Base-by-base conservation (phyloP, 2,888 invertebrate genomes). In the Alitta virens region DNA sequence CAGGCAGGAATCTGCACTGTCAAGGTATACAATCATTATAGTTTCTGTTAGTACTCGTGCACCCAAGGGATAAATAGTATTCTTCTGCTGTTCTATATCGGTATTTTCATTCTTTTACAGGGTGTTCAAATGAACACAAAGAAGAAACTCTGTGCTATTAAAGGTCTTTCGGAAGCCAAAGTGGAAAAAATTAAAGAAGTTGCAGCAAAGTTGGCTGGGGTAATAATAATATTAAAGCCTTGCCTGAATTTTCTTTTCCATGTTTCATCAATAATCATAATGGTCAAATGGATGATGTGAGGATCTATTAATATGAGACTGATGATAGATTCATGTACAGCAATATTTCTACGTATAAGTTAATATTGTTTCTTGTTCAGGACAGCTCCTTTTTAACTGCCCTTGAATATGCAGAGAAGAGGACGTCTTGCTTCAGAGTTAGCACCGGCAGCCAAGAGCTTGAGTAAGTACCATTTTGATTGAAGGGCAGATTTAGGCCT, bases 121-220 rank as follows among this genome's bases (percentile, higher is more conserved):
- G 91, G 91, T 0, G 85, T 91, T 60, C 89, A 90, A 78, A 91
- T 91, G 91, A 87, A 86, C 1, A 90, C 90, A 14, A 87, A 86
- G 74, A 90, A 89, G 76, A 89, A 87, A 75, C 78, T 91, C 59
- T 86, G 87, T 71, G 86, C 85, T 69, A 88, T 91, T 58, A 90
- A 90, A 83, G 91, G 90, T 3, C 88, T 91, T 74, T 89, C 89
- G 23, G 89, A 90, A 72, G 87, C 87, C 2, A 90, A 90, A 83
- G 89, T 91, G 54, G 89, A 89, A 62, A 89, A 89, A 85, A 90
- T 91, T 63, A 90, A 90, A 82, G 91, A 91, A 82, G 89, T 88
- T 46, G 88, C 89, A 71, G 84, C 85, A 65, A 90, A 90, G 83
- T 78, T 90, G 23, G 77, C 81, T 60, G 82, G 85, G 64, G 74